Conservation (phyloP, 2,888 invertebrate species). For the Mechanitis messenoides region DNA sequence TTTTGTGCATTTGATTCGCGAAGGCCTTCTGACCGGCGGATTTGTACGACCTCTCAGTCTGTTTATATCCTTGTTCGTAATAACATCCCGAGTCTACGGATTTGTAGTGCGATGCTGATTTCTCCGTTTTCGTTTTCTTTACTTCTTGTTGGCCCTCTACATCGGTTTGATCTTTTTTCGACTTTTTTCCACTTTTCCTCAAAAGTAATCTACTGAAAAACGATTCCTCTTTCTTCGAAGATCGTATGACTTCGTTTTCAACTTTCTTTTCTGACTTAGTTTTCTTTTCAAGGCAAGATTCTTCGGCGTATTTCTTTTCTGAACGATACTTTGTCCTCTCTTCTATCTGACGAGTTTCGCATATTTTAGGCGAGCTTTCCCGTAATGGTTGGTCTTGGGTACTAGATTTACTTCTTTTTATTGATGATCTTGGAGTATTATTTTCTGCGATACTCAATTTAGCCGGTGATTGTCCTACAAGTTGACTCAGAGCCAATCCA, state of each 20-base stretch:
- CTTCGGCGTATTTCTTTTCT: slow-evolving; percentile 64
- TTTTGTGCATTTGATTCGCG: slow-evolving; percentile 70
- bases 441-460: slow-evolving; percentile 72
- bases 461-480: slow-evolving; percentile 67
- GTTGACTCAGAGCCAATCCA: slow-evolving; percentile 73
- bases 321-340: slow-evolving; percentile 56
- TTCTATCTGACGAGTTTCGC: slow-evolving; percentile 49
- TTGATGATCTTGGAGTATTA: slow-evolving; percentile 64
- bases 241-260: slow-evolving; percentile 67
- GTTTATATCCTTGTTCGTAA: slow-evolving; percentile 47
- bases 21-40: slow-evolving; percentile 69
- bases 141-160: slow-evolving; percentile 61
- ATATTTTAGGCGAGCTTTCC: slow-evolving; percentile 52
- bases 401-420: slow-evolving; percentile 71
- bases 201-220: slow-evolving; percentile 82
- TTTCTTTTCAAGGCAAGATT: slow-evolving; percentile 70
- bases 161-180: slow-evolving; percentile 74
- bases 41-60: slow-evolving; percentile 65
- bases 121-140: slow-evolving; percentile 62
- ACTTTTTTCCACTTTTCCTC: slow-evolving; percentile 83
- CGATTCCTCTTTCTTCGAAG: slow-evolving; percentile 75
- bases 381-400: slow-evolving; percentile 64
- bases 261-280: slow-evolving; percentile 68
- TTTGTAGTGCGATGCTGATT: slow-evolving; percentile 55
- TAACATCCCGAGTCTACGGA: slow-evolving; percentile 48